Conservation (phyloP, 2,888 invertebrate genomes). For the Polydesmus complanatus region DNA sequence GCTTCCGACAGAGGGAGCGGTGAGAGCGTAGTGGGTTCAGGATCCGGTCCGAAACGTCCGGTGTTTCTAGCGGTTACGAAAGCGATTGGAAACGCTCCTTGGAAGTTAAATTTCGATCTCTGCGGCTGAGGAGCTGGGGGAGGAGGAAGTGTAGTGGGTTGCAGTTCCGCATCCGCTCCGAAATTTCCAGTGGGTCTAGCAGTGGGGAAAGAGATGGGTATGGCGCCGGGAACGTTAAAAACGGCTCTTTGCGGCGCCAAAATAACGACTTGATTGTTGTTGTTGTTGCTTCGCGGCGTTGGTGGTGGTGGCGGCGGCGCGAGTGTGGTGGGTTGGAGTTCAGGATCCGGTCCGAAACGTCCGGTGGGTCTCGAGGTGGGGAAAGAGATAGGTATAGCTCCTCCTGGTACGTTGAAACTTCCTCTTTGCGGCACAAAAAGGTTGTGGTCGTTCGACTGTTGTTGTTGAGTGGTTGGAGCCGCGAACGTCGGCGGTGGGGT, state of each 20-base stretch:
- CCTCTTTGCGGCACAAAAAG: too few species aligned
- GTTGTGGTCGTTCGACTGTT: too few species aligned
- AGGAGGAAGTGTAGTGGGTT: too few species aligned
- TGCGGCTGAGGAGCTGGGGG: too few species aligned
- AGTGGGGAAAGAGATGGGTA: too few species aligned
- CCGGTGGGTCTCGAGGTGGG: too few species aligned
- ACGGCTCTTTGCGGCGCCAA: not conserved
- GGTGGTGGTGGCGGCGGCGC: not conserved
- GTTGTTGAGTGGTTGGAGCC: not conserved
- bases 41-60: not conserved
- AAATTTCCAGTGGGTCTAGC: too few species aligned
- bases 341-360: not conserved
- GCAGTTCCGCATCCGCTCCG: too few species aligned
- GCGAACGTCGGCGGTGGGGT: not conserved
- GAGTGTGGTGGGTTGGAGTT: not conserved
- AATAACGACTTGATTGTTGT: not conserved
- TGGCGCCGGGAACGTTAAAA: too few species aligned
- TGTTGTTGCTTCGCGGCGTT: not conserved
- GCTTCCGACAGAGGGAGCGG: not conserved
- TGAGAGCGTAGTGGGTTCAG: not conserved
- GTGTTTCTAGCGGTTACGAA: not conserved
- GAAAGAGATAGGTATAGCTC: too few species aligned
- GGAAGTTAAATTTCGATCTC: not conserved
- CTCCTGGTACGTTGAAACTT: too few species aligned
- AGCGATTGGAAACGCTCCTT: conserved; percentile 8